Conservation (phyloP, 2,888 invertebrate species). For the Hoplodrina blanda region DNA sequence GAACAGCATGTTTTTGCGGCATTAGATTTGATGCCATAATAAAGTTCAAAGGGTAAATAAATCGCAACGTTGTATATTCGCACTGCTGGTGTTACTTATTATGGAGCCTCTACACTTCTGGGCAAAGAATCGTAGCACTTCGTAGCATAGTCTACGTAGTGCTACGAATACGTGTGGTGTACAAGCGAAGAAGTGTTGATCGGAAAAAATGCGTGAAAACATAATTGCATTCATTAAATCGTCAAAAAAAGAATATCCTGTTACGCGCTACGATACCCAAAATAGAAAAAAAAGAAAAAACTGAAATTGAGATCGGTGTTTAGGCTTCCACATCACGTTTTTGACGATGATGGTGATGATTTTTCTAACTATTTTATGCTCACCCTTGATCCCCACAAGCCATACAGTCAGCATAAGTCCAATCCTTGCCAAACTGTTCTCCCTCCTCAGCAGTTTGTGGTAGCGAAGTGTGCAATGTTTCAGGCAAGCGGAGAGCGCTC, state of each 20-base stretch:
- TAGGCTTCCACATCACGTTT: neutral
- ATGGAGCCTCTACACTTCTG: constrained; percentile 14
- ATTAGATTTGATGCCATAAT: too few species aligned
- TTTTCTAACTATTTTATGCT: neutral
- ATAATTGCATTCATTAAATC: too few species aligned
- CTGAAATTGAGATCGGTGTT: too few species aligned
- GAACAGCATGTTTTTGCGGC: too few species aligned
- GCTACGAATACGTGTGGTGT: constrained; percentile 3
- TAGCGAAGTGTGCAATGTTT: constrained; percentile 95
- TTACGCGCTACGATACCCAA: too few species aligned
- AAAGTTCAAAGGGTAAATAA: neutral
- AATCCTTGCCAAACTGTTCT: constrained; percentile 96
- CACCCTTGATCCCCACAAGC: constrained; percentile 93
- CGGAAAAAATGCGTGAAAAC: too few species aligned
- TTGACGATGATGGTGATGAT: neutral
- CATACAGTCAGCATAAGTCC: constrained; percentile 94
- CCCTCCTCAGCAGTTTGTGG: constrained; percentile 97
- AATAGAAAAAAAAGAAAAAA: too few species aligned
- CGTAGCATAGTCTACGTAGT: constrained; percentile 10
- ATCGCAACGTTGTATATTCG: neutral
- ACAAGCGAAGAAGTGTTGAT: too few species aligned
- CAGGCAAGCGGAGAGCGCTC: constrained; percentile 95
- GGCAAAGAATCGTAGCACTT: constrained; percentile 19
- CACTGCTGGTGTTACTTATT: neutral
- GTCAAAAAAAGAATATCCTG: too few species aligned